A percentile compares a stretch with the other conserved stretches of the same genome.
Evolutionary conservation across 2,113 vertebrate species (phyloP).

Genomic region (Zosterops lateralis): DNA sequence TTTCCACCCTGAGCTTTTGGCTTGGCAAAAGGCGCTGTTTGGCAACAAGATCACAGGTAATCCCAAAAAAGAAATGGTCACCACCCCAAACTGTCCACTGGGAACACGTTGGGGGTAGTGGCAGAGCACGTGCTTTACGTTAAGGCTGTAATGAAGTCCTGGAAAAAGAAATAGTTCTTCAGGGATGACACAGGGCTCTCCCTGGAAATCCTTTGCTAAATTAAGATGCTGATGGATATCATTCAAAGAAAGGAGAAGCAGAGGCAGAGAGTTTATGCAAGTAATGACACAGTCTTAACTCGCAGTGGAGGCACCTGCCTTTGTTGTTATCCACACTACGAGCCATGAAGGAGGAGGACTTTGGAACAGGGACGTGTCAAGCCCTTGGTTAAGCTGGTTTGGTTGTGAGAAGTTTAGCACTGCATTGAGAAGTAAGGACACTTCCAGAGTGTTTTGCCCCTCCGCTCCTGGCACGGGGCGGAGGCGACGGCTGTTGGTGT

Average conservation of each 20-base stretch:
- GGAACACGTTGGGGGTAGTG: not conserved
- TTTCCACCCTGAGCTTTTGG: not conserved
- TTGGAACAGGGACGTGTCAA: constrained; percentile 33
- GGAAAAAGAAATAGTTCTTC: not conserved
- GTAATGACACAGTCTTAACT: not conserved
- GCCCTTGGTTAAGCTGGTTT: constrained; percentile 68
- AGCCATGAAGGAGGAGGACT: constrained; percentile 15
- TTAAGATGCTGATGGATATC: not conserved
- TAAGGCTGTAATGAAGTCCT: constrained; percentile 48
- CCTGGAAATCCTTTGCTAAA: not conserved
- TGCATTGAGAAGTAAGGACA: constrained; percentile 62
- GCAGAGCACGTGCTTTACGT: not conserved
- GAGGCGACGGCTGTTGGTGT: constrained; percentile 44
- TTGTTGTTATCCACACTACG: not conserved
- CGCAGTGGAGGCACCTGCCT: not conserved
- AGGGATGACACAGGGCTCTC: not conserved
- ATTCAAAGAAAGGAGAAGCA: not conserved
- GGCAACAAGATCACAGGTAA: constrained; percentile 36
- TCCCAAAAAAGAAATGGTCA: not conserved
- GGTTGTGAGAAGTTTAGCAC: constrained; percentile 62
- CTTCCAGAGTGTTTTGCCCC: constrained; percentile 60
- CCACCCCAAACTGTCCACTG: not conserved
- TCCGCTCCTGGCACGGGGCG: rapidly evolving
- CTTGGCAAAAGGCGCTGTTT: constrained; percentile 52
- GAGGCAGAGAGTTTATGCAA: constrained; percentile 10